Evolutionary conservation across 2,888 invertebrate species (phyloP), one percentile per base, ranked within the genome.

Genomic region (Caenorhabditis imperialis): DNA sequence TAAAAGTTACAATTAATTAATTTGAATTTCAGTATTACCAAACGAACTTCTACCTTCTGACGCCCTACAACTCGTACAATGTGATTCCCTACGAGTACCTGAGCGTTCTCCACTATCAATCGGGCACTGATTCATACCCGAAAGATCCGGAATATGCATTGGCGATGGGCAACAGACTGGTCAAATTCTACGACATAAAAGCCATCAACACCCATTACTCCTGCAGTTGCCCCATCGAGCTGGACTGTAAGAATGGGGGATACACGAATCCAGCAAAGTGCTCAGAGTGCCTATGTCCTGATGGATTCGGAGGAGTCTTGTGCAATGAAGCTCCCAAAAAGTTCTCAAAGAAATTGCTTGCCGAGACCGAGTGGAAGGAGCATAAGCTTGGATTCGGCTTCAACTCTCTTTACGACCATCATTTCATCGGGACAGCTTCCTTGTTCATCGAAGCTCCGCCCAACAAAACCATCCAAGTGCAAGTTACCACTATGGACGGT

Each of bases 391-490:
- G n/a, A 3, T 37, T 37, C n/a, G 37, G 37, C 3, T 37, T 37
- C n/a, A 3, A 7, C 3, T 12, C 14, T 4, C 37, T 37, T 8
- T 8, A 5, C n/a, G 37, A 37, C 6, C 12, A 4, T 4, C 14
- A 8, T 7, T 37, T 12, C 37, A 37, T 12, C 7, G 3, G 37
- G 14, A 16, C 37, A 12, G n/a, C 37, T 16, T 12, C n/a, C 5
- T 37, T 37, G 58, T n/a, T n/a, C n/a, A n/a, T n/a, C n/a, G n/a
- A n/a, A n/a, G n/a, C 58, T 2, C 58, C 58, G 3, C 23, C 25
- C 23, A 25, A 58, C 58, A 47, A 35, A 14, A 58, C 47, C 8
- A 58, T 58, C 6, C 47, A 58, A 47, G 58, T 58, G 8, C 47
- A 47, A 37, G 47, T 47, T 1, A 35, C 44, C 6, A 18, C 33